Conservation (phyloP, 2,797 vertebrate species). For the Alca torda region DNA sequence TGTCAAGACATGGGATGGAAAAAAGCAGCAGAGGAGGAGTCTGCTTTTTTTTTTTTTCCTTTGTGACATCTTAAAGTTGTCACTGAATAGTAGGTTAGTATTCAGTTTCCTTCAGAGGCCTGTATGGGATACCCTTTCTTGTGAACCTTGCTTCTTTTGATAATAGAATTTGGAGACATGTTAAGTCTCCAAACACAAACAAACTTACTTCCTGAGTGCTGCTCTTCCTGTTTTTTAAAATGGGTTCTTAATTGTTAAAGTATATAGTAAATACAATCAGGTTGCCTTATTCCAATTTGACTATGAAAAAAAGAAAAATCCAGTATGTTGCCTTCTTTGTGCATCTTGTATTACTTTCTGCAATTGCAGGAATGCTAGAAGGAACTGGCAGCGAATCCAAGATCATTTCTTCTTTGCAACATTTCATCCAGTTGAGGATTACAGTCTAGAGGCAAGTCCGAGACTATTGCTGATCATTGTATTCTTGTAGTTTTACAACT, state of each 20-base stretch:
- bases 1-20: not conserved
- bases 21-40: not conserved
- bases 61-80: not conserved
- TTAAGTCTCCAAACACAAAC: not conserved
- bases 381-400: slow-evolving; percentile 94
- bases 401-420: slow-evolving; percentile 93
- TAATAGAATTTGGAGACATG: not conserved
- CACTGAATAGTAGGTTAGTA: not conserved
- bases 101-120: not conserved
- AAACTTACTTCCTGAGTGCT: not conserved
- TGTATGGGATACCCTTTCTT: not conserved
- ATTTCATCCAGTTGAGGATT: slow-evolving; percentile 90
- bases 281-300: not conserved
- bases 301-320: not conserved
- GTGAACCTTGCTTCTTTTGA: not conserved
- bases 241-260: not conserved
- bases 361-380: slow-evolving; percentile 87
- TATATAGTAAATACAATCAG: not conserved
- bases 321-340: accelerated
- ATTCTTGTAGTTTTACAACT: not conserved
- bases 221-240: not conserved
- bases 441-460: slow-evolving; percentile 86
- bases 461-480: not conserved
- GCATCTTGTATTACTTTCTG: not conserved
- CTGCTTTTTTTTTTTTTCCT: not conserved